Evolutionary conservation across 2,113 vertebrate genomes (phyloP), one percentile per base, ranked within the genome.

Genomic region (Oreocharis arfaki): DNA sequence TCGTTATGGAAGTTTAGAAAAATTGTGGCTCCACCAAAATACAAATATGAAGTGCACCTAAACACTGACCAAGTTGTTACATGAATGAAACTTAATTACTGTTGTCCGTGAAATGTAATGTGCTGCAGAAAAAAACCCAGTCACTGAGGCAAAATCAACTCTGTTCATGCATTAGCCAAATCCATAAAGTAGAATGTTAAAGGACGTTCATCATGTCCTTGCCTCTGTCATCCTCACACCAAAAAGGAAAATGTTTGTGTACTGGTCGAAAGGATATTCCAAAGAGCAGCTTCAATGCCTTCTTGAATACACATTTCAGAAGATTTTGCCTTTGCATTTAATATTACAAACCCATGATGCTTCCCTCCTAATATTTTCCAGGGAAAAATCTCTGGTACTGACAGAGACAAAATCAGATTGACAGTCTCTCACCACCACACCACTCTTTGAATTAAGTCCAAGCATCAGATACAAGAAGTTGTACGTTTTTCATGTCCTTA

Each of bases 1-100:
- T 73, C 50, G 92, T 77, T 26, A 15, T 23, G 78, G 87, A 85
- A 49, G 53, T 24, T 89, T 93, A 75, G 30, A 92, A 95, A 96
- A 90, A 79, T 77, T 95, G 77, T 76, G 1, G 1, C 37, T 65
- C n/a, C 1, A 30, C 77, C 95, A 76, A 95, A 93, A 83, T 56
- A 63, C 9, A 77, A 79, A 93, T 14, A 19, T 85, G 37, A 83
- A 87, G 16, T 80, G 41, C 87, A 80, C 76, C 96, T 95, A 87
- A 94, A 84, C 59, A 56, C 15, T 63, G 89, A 77, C 83, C 39
- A 70, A 94, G 33, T 42, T 21, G 49, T 56, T 89, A 82, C 0
- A 3, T 2, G 7, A 65, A 87, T 67, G 65, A 90, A 91, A 95
- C 57, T 90, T 96, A 94, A 96, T 97, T 97, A 92, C 53, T 85